Percentiles rank a stretch among this genome's conserved stretches.
phyloP scores from a whole-genome alignment of 2,888 invertebrate genomes.

The Lycophotia porphyrea region DNA sequence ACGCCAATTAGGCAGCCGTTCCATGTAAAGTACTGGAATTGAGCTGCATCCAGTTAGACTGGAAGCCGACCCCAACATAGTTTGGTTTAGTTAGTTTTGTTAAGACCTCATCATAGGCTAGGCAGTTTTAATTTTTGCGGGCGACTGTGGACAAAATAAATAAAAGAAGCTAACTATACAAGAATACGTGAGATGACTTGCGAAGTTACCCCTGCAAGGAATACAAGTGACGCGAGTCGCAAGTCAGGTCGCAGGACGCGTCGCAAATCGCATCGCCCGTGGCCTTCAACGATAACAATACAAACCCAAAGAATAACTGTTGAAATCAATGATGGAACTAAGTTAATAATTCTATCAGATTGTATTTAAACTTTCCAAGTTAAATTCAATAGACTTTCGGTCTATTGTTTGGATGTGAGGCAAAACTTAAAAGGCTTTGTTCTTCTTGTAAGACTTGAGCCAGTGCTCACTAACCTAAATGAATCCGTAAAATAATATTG shows the following conservation, averaged over 20 bases:
- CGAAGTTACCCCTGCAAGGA: background rate
- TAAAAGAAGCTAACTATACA: background rate
- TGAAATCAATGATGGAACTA: slow-evolving; percentile 15
- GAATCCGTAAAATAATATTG: background rate
- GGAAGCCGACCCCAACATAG: background rate
- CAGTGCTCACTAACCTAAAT: background rate
- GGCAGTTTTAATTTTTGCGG: background rate
- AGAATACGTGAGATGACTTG: background rate
- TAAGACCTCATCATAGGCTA: too few species aligned
- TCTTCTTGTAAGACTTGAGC: background rate
- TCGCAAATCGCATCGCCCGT: background rate
- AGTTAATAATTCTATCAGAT: slow-evolving; percentile 47
- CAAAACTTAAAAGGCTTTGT: slow-evolving; percentile 18
- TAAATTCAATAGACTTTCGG: slow-evolving; percentile 31
- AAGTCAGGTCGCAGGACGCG: background rate
- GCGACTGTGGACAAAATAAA: too few species aligned
- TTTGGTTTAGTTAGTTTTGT: too few species aligned
- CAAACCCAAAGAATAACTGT: slow-evolving; percentile 29
- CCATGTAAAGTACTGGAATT: background rate
- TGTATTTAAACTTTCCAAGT: slow-evolving; percentile 31
- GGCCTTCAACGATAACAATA: background rate
- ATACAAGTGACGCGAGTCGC: background rate
- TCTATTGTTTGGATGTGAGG: slow-evolving; percentile 34
- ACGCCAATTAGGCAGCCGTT: background rate
- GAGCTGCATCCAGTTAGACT: background rate